Base-by-base conservation (phyloP, 2,888 invertebrate genomes). In the Tenthredo distinguenda region DNA sequence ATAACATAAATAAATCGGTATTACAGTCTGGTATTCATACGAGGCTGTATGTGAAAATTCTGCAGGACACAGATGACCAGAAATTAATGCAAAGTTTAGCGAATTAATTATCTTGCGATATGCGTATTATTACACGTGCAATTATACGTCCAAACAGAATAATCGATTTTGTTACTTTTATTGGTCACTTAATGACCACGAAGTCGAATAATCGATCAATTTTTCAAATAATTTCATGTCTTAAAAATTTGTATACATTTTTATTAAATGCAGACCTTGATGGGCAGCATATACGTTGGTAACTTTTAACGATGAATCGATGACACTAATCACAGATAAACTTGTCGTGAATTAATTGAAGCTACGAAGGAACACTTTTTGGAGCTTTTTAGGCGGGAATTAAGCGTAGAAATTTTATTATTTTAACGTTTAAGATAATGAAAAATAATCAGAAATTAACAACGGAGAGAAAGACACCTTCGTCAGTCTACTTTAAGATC, bases 391-490 rank as follows among this genome's bases (percentile, higher is more conserved):
- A 10, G 15, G 40, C 72, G 10, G 43, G 7, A 12, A 72, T 40
- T 40, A 40, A n/a, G 12, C 1, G 21, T 31, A n/a, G 3, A 21
- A 47, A 74, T 74, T 74, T 43, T 26, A 34, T 74, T 74, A 40
- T 47, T 47, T 18, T 9, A 1, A 0, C n/a, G 15, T 77, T 50
- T 18, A 31, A 55, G 7, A 9, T 31, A 0, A 5, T 31, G 5
- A 9, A 18, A 50, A 12, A 7, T 9, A 18, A 50, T 50, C 50
- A 37, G 31, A 7, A n/a, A 79, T 40, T 18, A 18, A 62, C 5
- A n/a, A 37, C 0, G 21, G 62, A 58, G 37, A 81, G 81, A 58
- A 62, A 81, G 62, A 21, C 58, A 21, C 26, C 40, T 79, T 81
- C 37, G 26, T 21, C 58, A n/a, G 62, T 81, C 40, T n/a, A 55